Conservation (phyloP, 2,113 vertebrate species). For the Heptranchias perlo region DNA sequence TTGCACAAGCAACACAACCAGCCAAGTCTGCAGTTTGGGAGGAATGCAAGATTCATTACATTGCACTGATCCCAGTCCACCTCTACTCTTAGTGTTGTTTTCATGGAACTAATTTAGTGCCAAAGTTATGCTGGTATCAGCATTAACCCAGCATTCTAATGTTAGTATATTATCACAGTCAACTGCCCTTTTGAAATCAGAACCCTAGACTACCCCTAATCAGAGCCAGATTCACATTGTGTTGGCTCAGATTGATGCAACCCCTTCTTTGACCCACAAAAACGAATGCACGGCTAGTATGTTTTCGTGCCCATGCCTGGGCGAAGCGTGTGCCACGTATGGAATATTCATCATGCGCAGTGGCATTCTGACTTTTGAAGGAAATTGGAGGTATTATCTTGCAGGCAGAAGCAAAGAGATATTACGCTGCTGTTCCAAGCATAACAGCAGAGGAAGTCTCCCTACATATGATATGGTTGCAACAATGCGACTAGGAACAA, state of each 20-base stretch:
- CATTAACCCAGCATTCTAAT: background rate
- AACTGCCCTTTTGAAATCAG: constrained; percentile 6
- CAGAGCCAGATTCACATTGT: background rate
- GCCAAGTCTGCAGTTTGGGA: background rate
- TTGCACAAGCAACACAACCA: background rate
- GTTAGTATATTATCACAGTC: background rate
- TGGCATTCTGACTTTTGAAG: background rate
- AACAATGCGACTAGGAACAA: background rate
- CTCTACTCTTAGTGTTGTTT: background rate
- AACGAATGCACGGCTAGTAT: background rate
- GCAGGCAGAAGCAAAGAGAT: background rate
- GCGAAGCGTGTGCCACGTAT: background rate
- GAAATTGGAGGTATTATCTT: background rate
- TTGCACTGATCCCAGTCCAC: background rate
- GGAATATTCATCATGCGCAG: background rate
- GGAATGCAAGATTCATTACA: background rate
- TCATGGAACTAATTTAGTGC: background rate
- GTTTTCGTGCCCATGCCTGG: background rate
- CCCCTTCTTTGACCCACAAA: background rate
- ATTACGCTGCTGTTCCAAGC: background rate
- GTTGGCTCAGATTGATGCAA: background rate
- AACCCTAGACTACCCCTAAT: background rate
- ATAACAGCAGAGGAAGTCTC: background rate
- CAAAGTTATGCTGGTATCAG: background rate
- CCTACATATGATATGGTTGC: background rate